A percentile compares a stretch with the other conserved stretches of the same genome.
Evolutionary conservation across 2,797 vertebrate species (phyloP).

Genomic region (Aldrovandia affinis): DNA sequence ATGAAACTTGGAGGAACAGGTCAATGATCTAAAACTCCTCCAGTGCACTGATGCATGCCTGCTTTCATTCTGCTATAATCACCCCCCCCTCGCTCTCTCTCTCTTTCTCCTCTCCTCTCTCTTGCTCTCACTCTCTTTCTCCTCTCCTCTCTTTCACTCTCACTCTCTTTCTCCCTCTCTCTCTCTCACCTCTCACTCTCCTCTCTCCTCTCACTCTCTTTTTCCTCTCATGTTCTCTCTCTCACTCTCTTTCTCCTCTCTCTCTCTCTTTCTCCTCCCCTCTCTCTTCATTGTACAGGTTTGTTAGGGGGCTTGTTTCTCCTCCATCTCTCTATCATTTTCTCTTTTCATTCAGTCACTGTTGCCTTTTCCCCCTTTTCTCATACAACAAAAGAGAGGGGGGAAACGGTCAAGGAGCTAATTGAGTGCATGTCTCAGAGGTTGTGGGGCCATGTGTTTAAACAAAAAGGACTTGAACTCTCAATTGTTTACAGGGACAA

Average conservation of each 20-base stretch:
- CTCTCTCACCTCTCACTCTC: constrained; percentile 63
- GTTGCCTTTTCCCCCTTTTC: constrained; percentile 60
- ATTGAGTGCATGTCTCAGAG: constrained; percentile 43
- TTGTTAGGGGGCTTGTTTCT: constrained; percentile 45
- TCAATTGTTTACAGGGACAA: neutral
- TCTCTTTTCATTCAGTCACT: constrained; percentile 63
- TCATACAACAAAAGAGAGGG: constrained; percentile 40
- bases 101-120: constrained; percentile 60
- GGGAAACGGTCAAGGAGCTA: constrained; percentile 44
- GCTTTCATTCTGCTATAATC: constrained; percentile 72
- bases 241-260: constrained; percentile 60
- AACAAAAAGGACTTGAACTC: neutral
- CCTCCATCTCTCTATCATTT: constrained; percentile 62
- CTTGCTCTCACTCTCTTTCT: constrained; percentile 63
- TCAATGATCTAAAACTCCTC: constrained; percentile 89
- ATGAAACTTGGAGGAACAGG: constrained; percentile 83
- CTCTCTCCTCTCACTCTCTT: neutral
- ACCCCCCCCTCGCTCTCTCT: constrained; percentile 52
- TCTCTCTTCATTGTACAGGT: constrained; percentile 47
- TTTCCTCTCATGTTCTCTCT: constrained; percentile 54
- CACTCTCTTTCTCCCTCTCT: constrained; percentile 53
- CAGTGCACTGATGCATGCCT: constrained; percentile 71
- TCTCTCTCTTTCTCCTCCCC: constrained; percentile 61
- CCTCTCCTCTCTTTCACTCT: constrained; percentile 45
- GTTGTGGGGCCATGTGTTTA: constrained; percentile 24